These are phyloP conservation scores for Leptogaster cylindrica DNA, from an alignment of 2,888 invertebrate species.

Conservation along the genomic window DNA sequence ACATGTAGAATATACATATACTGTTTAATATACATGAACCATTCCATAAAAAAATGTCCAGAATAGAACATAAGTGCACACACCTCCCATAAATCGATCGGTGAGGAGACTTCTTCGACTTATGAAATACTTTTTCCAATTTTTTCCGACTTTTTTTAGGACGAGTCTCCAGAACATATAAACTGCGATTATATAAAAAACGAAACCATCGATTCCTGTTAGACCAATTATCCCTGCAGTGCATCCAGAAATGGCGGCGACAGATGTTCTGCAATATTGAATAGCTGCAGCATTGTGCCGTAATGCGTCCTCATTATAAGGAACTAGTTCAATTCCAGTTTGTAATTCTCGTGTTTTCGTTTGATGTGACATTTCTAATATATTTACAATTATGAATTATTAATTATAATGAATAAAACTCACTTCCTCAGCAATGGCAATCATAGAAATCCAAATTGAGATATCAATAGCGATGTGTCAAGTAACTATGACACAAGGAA, in stretches of 20 bases:
- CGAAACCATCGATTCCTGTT: constrained; percentile 91
- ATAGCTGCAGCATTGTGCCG: constrained; percentile 92
- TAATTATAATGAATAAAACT: too few relatives aligned
- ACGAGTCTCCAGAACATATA: constrained; percentile 87
- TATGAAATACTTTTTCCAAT: constrained; percentile 91
- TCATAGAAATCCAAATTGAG: too few relatives aligned
- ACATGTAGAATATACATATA: too few relatives aligned
- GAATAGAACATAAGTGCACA: constrained; percentile 89
- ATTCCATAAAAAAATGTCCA: constrained; percentile 81
- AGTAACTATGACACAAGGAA: too few relatives aligned
- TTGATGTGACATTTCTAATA: constrained; percentile 51
- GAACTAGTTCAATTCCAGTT: constrained; percentile 70
- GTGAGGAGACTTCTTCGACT: constrained; percentile 86
- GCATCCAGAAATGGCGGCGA: constrained; percentile 92
- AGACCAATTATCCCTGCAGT: constrained; percentile 96
- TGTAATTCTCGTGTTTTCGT: constrained; percentile 63
- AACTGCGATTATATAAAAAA: constrained; percentile 90
- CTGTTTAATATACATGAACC: constrained; percentile 72
- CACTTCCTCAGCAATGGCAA: too few relatives aligned
- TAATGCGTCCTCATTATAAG: constrained; percentile 89
- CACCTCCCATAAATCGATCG: constrained; percentile 92
- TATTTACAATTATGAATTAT: background rate
- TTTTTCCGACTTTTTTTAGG: constrained; percentile 83
- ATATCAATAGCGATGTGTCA: too few relatives aligned
- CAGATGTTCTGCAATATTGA: constrained; percentile 96